Conservation (phyloP, 2,888 invertebrate genomes). For the Ernsta delagoae region DNA sequence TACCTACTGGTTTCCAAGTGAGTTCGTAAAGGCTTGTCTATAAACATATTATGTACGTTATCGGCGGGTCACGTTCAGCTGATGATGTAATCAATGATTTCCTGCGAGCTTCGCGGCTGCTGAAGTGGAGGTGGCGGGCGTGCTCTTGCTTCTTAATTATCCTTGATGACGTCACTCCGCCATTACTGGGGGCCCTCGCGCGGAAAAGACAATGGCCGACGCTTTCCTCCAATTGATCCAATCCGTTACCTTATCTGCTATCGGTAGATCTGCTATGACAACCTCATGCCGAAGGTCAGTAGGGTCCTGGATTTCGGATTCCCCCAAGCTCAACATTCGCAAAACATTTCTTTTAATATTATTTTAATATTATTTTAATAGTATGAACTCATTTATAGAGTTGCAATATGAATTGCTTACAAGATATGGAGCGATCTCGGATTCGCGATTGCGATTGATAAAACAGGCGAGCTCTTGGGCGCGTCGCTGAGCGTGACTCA, state of each 20-base stretch:
- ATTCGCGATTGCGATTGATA: constrained; percentile 66
- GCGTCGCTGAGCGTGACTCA: constrained; percentile 82
- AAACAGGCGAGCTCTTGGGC: constrained; percentile 66
- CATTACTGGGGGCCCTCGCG: constrained; percentile 78
- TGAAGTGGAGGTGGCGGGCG: constrained; percentile 55
- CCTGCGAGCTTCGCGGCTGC: constrained; percentile 67
- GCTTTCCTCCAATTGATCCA: too few relatives aligned
- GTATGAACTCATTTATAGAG: too few relatives aligned
- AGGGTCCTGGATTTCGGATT: too few relatives aligned
- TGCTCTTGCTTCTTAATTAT: constrained; percentile 75
- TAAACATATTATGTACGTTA: constrained; percentile 59
- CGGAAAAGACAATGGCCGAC: constrained; percentile 70
- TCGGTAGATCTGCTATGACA: too few relatives aligned
- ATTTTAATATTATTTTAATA: too few relatives aligned
- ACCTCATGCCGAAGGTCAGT: too few relatives aligned
- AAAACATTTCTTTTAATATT: too few relatives aligned
- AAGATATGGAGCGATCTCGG: constrained; percentile 40
- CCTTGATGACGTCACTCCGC: constrained; percentile 74
- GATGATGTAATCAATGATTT: constrained; percentile 79
- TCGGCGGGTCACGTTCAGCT: constrained; percentile 58
- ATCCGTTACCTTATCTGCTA: too few relatives aligned
- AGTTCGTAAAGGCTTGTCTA: constrained; percentile 11
- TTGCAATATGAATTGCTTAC: constrained; percentile 11
- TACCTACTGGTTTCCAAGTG: too few relatives aligned
- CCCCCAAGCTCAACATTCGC: too few relatives aligned